phyloP scores from a whole-genome alignment of 2,797 vertebrate species.

The Halcyon leucocephala region DNA sequence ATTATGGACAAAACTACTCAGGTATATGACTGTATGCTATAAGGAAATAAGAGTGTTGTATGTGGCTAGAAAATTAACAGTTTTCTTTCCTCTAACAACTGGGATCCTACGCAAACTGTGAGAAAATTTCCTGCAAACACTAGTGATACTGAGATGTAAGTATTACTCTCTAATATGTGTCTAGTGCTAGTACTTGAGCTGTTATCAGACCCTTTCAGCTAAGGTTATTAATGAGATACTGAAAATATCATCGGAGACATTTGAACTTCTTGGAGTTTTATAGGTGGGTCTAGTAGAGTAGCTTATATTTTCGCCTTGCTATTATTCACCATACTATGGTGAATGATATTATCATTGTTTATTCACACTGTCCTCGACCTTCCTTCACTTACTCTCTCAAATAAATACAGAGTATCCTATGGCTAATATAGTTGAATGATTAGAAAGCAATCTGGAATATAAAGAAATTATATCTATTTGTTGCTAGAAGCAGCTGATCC shows the following conservation, averaged over 20 bases:
- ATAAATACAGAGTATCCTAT: background rate
- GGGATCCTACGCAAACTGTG: background rate
- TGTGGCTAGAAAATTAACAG: background rate
- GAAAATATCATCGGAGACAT: background rate
- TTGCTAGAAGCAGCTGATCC: background rate
- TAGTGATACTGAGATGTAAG: background rate
- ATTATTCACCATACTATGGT: background rate
- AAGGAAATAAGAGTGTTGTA: background rate
- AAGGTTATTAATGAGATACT: rapidly evolving
- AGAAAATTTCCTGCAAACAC: background rate
- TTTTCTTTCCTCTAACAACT: background rate
- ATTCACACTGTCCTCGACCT: background rate
- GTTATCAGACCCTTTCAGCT: background rate
- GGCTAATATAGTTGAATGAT: background rate
- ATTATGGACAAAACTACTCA: background rate
- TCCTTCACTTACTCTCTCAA: background rate
- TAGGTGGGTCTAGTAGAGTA: background rate
- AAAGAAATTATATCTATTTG: background rate
- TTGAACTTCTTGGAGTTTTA: background rate
- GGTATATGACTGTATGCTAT: no score
- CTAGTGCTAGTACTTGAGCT: background rate
- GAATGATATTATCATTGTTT: background rate
- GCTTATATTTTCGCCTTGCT: background rate
- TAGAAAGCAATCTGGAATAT: background rate
- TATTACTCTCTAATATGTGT: background rate